phyloP scores from a whole-genome alignment of 1,140 invertebrate genomes.

The Akabosia matsudoensis region DNA sequence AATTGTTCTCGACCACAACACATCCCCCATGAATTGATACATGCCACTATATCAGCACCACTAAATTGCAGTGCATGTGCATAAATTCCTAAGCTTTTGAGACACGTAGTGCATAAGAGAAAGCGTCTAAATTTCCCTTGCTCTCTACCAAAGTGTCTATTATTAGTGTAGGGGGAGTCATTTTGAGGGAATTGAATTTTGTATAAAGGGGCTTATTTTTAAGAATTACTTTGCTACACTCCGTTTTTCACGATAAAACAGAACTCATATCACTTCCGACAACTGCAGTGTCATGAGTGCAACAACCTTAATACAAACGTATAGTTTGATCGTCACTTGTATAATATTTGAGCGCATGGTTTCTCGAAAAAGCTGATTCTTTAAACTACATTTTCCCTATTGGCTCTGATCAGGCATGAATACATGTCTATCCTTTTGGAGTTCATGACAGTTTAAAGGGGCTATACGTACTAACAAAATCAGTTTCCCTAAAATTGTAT shows the following conservation, averaged over 20 bases:
- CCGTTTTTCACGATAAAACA: neutral
- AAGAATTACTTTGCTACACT: neutral
- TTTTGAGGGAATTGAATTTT: constrained; percentile 23
- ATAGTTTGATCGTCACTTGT: neutral
- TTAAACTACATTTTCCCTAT: too few species aligned
- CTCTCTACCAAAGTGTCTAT: constrained; percentile 14
- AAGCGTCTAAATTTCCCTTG: neutral
- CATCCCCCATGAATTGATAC: neutral
- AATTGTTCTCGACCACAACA: too few species aligned
- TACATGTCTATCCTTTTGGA: too few species aligned
- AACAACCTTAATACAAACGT: neutral
- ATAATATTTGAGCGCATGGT: too few species aligned
- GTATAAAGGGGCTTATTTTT: constrained; percentile 21
- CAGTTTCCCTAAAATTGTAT: too few species aligned
- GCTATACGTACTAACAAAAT: too few species aligned
- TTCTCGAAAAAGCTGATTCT: too few species aligned
- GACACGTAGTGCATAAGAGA: neutral
- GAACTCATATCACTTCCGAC: neutral
- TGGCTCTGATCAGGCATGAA: too few species aligned
- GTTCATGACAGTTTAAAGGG: too few species aligned
- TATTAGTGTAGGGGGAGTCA: constrained; percentile 15
- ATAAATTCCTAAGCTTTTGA: neutral
- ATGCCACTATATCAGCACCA: too few species aligned
- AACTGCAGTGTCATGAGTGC: neutral
- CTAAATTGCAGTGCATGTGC: neutral